Conservation (phyloP, 2,797 vertebrate genomes). For the Pampus argenteus region DNA sequence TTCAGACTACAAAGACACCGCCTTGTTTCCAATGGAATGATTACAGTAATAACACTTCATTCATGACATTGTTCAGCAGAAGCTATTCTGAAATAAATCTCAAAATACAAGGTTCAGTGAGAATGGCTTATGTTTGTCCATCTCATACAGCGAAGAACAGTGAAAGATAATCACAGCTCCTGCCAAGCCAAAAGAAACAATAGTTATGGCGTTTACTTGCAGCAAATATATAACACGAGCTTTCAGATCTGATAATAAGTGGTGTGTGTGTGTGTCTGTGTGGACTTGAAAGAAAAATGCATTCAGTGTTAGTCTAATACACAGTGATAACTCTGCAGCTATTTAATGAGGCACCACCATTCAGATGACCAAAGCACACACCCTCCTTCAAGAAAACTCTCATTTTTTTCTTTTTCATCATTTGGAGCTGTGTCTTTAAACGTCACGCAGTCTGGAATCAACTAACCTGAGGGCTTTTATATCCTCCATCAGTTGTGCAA, state of each 20-base stretch:
- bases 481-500: slow-evolving; percentile 70
- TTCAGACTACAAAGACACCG: slow-evolving; percentile 10
- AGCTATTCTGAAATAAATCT: slow-evolving; percentile 8
- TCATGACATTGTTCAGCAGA: neutral
- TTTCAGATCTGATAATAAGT: slow-evolving; percentile 23
- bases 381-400: slow-evolving; percentile 15
- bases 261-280: slow-evolving; percentile 4
- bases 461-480: slow-evolving; percentile 64
- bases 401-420: slow-evolving; percentile 62
- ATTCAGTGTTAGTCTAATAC: slow-evolving; percentile 49
- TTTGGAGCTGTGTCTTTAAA: slow-evolving; percentile 68
- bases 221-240: slow-evolving; percentile 30
- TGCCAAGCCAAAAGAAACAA: slow-evolving; percentile 21
- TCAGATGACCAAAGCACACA: slow-evolving; percentile 15
- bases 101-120: slow-evolving; percentile 2
- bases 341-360: slow-evolving; percentile 63
- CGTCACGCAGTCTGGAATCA: slow-evolving; percentile 46
- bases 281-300: slow-evolving; percentile 29
- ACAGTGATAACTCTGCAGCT: slow-evolving; percentile 51
- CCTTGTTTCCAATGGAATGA: neutral
- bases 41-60: neutral
- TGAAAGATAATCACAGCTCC: slow-evolving; percentile 3
- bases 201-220: slow-evolving; percentile 29
- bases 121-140: slow-evolving; percentile 14
- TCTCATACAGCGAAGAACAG: slow-evolving; percentile 13